Evolutionary conservation across 2,113 vertebrate species (phyloP).

Genomic region (Epinephelus moara): DNA sequence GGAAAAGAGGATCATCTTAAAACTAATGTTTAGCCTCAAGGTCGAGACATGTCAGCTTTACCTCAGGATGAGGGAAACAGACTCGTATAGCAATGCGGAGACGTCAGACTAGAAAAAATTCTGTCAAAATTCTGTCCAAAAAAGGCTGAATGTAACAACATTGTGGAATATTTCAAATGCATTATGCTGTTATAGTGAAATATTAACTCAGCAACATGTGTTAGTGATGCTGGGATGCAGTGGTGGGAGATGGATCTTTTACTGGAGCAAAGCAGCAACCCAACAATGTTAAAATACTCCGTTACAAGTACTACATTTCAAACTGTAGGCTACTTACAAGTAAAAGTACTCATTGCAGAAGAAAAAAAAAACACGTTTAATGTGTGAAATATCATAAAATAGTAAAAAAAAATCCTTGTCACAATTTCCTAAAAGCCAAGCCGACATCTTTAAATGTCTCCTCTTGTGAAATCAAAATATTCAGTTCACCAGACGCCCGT

Average conservation of each 20-base stretch:
- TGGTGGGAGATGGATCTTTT: neutral
- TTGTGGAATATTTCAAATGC: neutral
- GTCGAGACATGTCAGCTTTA: slow-evolving; percentile 23
- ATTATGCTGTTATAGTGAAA: neutral
- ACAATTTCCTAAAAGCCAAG: neutral
- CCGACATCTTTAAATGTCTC: neutral
- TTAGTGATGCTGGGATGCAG: neutral
- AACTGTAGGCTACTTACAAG: neutral
- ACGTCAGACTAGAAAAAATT: neutral
- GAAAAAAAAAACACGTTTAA: no score
- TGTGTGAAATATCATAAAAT: no score
- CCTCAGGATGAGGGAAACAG: neutral
- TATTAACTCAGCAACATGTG: neutral
- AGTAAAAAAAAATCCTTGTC: no score
- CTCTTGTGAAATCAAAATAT: neutral
- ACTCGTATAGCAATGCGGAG: neutral
- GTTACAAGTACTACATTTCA: neutral
- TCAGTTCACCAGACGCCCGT: neutral
- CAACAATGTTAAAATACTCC: neutral
- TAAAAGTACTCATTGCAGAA: neutral
- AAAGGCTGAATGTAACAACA: neutral
- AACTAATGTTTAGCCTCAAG: slow-evolving; percentile 41
- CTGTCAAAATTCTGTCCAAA: no score
- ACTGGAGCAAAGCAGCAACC: no score
- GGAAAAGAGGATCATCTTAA: slow-evolving; percentile 33